These are phyloP conservation scores for Pelodiscus sinensis DNA, from an alignment of 2,113 vertebrate genomes.

Conservation along the genomic window DNA sequence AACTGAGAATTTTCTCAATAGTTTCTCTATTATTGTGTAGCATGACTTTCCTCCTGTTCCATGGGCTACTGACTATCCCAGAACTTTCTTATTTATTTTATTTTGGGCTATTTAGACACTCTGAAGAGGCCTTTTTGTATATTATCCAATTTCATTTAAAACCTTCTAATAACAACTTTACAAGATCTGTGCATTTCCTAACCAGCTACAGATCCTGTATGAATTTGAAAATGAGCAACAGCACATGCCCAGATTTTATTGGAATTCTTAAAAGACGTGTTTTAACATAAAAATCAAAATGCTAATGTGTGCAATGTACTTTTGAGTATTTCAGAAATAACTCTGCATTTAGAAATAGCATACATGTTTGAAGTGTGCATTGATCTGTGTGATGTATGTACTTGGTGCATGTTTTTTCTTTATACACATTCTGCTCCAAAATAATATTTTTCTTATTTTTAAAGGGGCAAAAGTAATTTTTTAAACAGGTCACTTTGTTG, in stretches of 20 bases:
- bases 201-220: neutral
- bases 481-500: neutral
- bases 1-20: neutral
- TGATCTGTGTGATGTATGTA: neutral
- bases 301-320: neutral
- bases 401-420: neutral
- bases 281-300: neutral
- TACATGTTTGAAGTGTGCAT: neutral
- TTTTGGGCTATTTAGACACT: neutral
- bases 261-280: neutral
- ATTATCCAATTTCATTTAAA: neutral
- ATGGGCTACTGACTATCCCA: neutral
- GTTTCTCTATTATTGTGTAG: constrained; percentile 22
- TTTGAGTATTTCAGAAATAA: neutral
- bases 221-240: neutral
- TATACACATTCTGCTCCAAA: neutral
- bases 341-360: neutral
- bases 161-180: neutral
- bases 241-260: neutral
- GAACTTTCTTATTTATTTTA: constrained; percentile 20
- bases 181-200: neutral
- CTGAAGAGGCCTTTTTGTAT: neutral
- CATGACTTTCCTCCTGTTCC: neutral
- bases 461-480: neutral
- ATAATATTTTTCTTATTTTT: neutral